Conservation (phyloP, 2,113 vertebrate genomes). For the Connochaetes taurinus region DNA sequence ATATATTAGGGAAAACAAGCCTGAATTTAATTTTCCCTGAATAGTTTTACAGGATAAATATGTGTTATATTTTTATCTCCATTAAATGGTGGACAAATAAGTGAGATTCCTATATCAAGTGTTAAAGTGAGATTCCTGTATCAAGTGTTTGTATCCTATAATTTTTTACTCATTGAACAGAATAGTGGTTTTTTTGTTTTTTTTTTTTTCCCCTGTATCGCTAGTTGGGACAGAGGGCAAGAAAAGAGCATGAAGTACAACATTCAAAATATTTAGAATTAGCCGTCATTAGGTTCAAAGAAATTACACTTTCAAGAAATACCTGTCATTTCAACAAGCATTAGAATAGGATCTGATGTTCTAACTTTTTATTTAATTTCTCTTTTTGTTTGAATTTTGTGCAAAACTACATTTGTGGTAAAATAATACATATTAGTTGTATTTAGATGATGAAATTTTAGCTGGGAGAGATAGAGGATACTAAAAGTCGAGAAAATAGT, state of each 20-base stretch:
- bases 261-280: neutral
- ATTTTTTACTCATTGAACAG: neutral
- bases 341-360: neutral
- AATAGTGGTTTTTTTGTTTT: fast-evolving
- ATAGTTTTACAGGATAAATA: neutral
- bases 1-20: neutral
- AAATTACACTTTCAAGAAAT: neutral
- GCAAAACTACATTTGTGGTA: neutral
- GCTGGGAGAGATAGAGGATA: neutral
- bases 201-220: neutral
- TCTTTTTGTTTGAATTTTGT: neutral
- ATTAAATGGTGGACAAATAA: neutral
- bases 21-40: neutral
- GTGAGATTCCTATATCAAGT: neutral
- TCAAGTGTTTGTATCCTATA: neutral
- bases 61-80: neutral
- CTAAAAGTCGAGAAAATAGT: neutral
- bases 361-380: neutral
- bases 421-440: neutral
- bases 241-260: neutral
- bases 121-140: neutral
- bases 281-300: neutral
- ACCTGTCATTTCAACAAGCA: neutral
- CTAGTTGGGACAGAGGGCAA: neutral
- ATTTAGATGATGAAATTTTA: neutral